Conservation (phyloP, 2,113 vertebrate species). For the Ptilonorhynchus violaceus region DNA sequence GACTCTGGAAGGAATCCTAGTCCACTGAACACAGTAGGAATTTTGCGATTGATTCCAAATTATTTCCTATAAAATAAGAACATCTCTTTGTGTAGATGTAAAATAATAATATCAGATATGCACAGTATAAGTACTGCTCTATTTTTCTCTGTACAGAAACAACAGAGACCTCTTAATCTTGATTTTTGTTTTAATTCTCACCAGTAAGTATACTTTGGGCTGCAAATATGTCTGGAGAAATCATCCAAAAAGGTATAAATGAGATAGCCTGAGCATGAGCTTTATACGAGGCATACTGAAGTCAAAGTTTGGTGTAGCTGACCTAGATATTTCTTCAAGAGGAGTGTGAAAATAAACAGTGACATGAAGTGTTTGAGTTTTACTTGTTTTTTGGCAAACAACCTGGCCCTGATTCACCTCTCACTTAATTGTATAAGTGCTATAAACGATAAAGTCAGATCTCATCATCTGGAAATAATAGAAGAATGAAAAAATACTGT, state of each 20-base stretch:
- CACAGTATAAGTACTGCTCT: background rate
- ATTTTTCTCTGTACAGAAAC: background rate
- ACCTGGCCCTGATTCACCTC: conserved; percentile 23
- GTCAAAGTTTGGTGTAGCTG: background rate
- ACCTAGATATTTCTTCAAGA: conserved; percentile 30
- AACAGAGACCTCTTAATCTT: background rate
- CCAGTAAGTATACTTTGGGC: background rate
- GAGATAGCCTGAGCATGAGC: background rate
- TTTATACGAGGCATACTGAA: background rate
- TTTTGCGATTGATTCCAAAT: background rate
- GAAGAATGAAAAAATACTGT: background rate
- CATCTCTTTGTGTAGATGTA: background rate
- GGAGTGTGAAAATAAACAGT: conserved; percentile 53
- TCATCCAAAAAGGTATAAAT: background rate
- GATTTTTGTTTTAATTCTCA: background rate
- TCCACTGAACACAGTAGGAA: background rate
- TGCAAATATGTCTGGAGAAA: background rate
- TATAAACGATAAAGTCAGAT: conserved; percentile 19
- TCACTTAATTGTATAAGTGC: conserved; percentile 53
- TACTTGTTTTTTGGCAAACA: conserved; percentile 51
- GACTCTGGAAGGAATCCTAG: background rate
- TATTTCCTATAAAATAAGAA: background rate
- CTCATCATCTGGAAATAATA: conserved; percentile 58
- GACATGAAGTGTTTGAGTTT: conserved; percentile 31
- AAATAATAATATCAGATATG: background rate